Evolutionary conservation across 2,797 vertebrate species (phyloP), one percentile per base, ranked within the genome.

Genomic region (Takifugu ocellatus): DNA sequence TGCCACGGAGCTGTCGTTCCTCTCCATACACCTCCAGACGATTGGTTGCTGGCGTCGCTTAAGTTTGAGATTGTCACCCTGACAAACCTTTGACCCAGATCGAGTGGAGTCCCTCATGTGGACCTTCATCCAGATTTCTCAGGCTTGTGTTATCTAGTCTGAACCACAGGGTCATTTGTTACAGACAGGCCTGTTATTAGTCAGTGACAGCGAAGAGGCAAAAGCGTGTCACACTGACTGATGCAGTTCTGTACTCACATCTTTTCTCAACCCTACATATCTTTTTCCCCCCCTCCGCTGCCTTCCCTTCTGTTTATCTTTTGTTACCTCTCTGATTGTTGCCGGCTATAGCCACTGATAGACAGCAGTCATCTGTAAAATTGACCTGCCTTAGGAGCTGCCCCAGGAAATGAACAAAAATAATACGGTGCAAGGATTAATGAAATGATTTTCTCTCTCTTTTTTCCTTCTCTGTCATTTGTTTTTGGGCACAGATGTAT

Each of bases 301-400:
- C 29, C 36, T 54, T 65, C 60, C 21, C 12, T 33, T 71, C 59
- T 77, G 67, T 78, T 63, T 72, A 63, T 33, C 31, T 66, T 59
- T 55, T 70, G 68, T 83, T 80, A 70, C 68, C 49, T 58, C 56
- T 61, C 66, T 87, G 85, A 90, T 90, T 88, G 83, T 86, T 85
- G 75, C 88, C 84, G 78, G 51, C 48, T 70, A 36, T 50, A 55
- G 63, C 56, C 52, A 17, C 72, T 90, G 88, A 90, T 88, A 79
- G 89, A 90, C 88, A 86, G 86, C 87, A 86, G 83, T 87, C 89
- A 87, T 89, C 89, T 91, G 90, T 88, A 90, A 92, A 91, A 92
- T 90, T 87, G 87, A 89, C 87, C 89, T 27, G 44, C 74, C 67
- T 81, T 46, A 14, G 75, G 65, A 84, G 69, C 72, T 65, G 68